phyloP scores from a whole-genome alignment of 2,113 vertebrate species.

The Arizona elegans region DNA sequence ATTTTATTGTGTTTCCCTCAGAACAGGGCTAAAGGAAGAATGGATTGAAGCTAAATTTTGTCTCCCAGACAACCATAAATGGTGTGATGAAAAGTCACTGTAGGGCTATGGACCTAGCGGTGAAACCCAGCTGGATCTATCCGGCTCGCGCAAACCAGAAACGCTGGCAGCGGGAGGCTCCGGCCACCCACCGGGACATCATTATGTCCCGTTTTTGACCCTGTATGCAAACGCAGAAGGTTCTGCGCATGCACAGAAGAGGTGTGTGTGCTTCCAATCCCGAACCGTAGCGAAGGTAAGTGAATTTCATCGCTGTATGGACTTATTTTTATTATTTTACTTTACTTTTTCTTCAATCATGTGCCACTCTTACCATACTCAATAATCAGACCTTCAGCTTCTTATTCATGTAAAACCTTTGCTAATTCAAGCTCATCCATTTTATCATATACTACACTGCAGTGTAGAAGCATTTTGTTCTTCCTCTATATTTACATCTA shows the following conservation, averaged over 20 bases:
- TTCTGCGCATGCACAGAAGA: no score
- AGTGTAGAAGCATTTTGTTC: background rate
- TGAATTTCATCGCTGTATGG: no score
- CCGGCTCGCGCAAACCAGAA: no score
- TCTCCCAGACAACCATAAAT: background rate
- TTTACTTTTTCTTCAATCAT: background rate
- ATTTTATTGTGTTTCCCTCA: background rate
- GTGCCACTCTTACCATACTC: background rate
- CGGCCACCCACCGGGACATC: no score
- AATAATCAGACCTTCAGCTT: background rate
- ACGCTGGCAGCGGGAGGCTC: no score
- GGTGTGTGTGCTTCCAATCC: no score
- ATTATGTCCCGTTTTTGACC: no score
- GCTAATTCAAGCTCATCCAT: background rate
- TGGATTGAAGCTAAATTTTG: background rate
- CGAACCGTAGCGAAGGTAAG: no score
- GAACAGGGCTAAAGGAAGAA: background rate
- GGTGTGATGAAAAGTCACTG: background rate
- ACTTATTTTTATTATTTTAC: background rate
- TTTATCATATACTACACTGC: background rate
- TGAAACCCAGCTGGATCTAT: no score
- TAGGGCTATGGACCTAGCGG: background rate
- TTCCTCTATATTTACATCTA: background rate
- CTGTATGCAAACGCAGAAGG: no score
- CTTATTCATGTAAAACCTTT: background rate